phyloP scores from a whole-genome alignment of 2,888 invertebrate species.

The Sphecodes monilicornis region DNA sequence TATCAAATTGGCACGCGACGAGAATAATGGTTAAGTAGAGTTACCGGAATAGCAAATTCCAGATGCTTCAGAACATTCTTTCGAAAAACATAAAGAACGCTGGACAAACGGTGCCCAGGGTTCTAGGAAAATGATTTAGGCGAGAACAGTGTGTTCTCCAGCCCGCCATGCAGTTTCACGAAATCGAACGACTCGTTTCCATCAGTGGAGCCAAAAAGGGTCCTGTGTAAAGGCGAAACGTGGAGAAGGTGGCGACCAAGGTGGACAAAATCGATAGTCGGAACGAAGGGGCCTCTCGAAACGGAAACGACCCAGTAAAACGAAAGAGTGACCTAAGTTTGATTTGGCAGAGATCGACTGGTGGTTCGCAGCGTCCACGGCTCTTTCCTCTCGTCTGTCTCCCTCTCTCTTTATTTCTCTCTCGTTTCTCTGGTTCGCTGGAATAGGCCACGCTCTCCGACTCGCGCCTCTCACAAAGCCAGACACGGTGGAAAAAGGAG shows the following conservation, averaged over 20 bases:
- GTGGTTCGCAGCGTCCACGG: not conserved
- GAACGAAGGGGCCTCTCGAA: slow-evolving; percentile 26
- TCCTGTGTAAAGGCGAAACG: not conserved
- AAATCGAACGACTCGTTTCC: not conserved
- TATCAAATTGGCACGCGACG: too few species aligned
- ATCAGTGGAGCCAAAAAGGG: not conserved
- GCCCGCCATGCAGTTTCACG: not conserved
- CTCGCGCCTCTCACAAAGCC: slow-evolving; percentile 41
- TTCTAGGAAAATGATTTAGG: not conserved
- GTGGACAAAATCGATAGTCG: slow-evolving; percentile 41
- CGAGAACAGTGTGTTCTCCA: not conserved
- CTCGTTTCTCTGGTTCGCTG: not conserved
- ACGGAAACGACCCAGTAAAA: slow-evolving; percentile 16
- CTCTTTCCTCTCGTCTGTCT: not conserved
- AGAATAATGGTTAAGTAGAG: not conserved
- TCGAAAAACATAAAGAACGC: not conserved
- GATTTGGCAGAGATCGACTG: slow-evolving; percentile 75
- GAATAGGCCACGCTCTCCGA: slow-evolving; percentile 25
- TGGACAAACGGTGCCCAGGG: not conserved
- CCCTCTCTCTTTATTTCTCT: not conserved
- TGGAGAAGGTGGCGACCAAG: slow-evolving; percentile 5
- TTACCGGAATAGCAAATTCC: not conserved
- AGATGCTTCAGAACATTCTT: not conserved
- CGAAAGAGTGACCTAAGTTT: slow-evolving; percentile 48
- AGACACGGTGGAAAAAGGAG: slow-evolving; percentile 36